Base-by-base conservation (phyloP, 1,140 invertebrate genomes). In the Danaus plexippus region DNA sequence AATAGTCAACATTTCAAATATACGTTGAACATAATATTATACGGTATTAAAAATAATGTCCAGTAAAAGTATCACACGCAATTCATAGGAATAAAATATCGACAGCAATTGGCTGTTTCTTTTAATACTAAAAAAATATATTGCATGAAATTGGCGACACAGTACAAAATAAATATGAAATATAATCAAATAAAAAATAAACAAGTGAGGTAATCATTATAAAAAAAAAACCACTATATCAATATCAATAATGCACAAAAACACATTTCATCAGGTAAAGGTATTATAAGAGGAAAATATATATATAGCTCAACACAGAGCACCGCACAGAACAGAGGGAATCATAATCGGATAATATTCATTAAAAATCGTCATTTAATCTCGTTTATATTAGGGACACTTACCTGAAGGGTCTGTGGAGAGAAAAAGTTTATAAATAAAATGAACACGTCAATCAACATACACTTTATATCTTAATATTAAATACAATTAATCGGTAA, bases 391-490 rank as follows among this genome's bases (percentile, higher is more conserved):
- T 47, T 66, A 80, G 80, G 82, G 80, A 77, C 64, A 85, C 82
- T 84, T 81, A 85, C 82, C 80, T 77, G 69, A n/a, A 52, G 62
- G 67, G 73, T 81, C 80, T 86, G 83, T 84, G 80, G 71, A 84
- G 69, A 86, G 77, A 86, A 84, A 68, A 76, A 78, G 64, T 76
- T 85, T 82, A 84, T 78, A 86, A 86, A 86, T 84, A 83, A 86
- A 86, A 86, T 83, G 77, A 80, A 84, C 79, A 81, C 75, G 63
- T 84, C 71, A 82, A 86, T 82, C 66, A 86, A 84, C 77, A 84
- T 86, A 86, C 83, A 86, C 80, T 86, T 86, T 86, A 86, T 86
- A 79, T 86, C 80, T 86, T 86, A 86, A 78, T 66, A 81, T 68
- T 81, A 84, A 32, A 75, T 86, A 86, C 80, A 86, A 75, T 75